phyloP scores from a whole-genome alignment of 2,888 invertebrate species.

The Morpho achilles region DNA sequence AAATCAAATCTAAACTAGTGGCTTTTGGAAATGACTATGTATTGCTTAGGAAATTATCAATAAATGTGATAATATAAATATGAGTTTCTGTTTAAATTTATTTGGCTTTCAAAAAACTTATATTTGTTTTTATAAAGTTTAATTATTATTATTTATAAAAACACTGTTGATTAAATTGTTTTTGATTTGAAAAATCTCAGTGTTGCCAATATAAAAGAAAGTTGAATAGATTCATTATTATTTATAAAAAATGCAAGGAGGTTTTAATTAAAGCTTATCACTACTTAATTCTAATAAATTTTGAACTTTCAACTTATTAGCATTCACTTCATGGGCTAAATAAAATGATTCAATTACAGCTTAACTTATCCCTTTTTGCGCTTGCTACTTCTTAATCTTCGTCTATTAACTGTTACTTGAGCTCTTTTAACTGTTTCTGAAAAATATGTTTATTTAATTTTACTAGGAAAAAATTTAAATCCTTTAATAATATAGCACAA shows the following conservation, averaged over 20 bases:
- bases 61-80: no score
- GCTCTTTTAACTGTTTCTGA: slow-evolving; percentile 44
- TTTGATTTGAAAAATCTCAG: not conserved
- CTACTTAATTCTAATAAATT: slow-evolving; percentile 12
- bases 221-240: not conserved
- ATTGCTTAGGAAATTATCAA: no score
- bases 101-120: no score
- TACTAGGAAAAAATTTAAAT: no score
- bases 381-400: slow-evolving; percentile 55
- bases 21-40: not conserved
- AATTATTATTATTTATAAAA: no score
- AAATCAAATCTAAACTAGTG: not conserved
- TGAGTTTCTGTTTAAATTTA: no score
- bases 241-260: slow-evolving; percentile 20
- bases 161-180: not conserved
- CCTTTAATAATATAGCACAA: no score
- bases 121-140: no score
- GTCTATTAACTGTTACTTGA: slow-evolving; percentile 43
- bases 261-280: slow-evolving; percentile 19
- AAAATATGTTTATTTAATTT: slow-evolving; percentile 23
- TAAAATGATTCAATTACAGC: not conserved
- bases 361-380: slow-evolving; percentile 40
- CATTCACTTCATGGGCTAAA: not conserved
- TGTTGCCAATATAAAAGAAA: slow-evolving; percentile 16
- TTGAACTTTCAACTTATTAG: slow-evolving; percentile 7